These are phyloP conservation scores for Petrosia ficiformis DNA, from an alignment of 37 sponge, comb jelly and placozoan species.

Conservation along the genomic window DNA sequence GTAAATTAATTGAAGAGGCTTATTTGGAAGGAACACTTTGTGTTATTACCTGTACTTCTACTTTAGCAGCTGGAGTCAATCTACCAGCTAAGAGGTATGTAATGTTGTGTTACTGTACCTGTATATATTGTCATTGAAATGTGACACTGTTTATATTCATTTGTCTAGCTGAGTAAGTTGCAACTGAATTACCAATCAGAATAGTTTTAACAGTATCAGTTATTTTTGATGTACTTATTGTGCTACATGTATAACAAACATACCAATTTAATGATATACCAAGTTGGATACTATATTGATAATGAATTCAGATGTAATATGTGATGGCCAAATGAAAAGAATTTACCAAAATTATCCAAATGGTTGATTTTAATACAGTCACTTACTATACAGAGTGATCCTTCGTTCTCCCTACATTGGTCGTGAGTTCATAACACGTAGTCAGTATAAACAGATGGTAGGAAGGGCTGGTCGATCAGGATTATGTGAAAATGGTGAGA, in stretches of 20 bases:
- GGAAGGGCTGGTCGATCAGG: constrained; percentile 97
- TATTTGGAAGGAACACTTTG: constrained; percentile 63
- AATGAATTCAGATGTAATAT: not conserved
- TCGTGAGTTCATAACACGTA: constrained; percentile 56
- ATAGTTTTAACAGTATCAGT: no score
- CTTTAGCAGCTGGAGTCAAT: constrained; percentile 95
- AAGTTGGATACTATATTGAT: not conserved
- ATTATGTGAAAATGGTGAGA: constrained; percentile 68
- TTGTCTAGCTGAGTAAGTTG: no score
- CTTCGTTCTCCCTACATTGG: constrained; percentile 88
- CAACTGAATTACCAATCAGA: no score
- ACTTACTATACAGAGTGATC: constrained; percentile 67
- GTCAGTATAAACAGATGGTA: constrained; percentile 94
- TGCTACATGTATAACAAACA: not conserved
- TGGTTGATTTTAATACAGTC: no score
- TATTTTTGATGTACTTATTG: no score
- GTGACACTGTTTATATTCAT: no score
- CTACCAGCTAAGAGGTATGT: constrained; percentile 85
- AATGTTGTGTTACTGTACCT: not conserved
- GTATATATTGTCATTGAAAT: not conserved
- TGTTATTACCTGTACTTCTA: constrained; percentile 89
- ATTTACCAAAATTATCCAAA: no score
- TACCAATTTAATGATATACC: not conserved
- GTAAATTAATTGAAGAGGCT: constrained; percentile 82
- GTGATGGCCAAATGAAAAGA: no score